phyloP scores from a whole-genome alignment of 2,797 vertebrate genomes.

The Crocidura indochinensis region DNA sequence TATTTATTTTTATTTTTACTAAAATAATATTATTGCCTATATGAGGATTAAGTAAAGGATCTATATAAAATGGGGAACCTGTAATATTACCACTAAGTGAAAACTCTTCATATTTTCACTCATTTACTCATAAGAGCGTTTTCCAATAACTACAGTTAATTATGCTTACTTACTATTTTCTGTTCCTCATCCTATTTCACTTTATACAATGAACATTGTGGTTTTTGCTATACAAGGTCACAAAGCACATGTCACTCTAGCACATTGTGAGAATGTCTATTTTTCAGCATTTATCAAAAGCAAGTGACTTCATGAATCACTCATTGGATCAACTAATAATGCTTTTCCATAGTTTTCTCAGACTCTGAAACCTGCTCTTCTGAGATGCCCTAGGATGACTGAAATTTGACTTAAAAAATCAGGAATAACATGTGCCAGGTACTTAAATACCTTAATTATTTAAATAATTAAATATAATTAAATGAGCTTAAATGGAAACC shows the following conservation, averaged over 20 bases:
- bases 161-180: background rate
- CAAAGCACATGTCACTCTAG: background rate
- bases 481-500: conserved; percentile 19
- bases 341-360: background rate
- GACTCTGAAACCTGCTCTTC: background rate
- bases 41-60: conserved; percentile 25
- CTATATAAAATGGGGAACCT: background rate
- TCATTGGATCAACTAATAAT: background rate
- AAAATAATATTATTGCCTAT: background rate
- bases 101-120: conserved; percentile 14
- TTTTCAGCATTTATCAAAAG: background rate
- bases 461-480: background rate
- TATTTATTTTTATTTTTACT: no score
- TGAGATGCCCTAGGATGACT: background rate
- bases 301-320: background rate
- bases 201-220: background rate
- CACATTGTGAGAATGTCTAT: background rate
- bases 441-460: background rate
- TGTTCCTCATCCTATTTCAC: background rate
- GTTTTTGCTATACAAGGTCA: background rate
- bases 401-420: conserved; percentile 37
- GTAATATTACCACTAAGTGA: background rate
- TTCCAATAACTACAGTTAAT: background rate
- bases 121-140: background rate
- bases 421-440: conserved; percentile 18